Evolutionary conservation across 2,888 invertebrate species (phyloP).

Genomic region (Epicampocera succincta): DNA sequence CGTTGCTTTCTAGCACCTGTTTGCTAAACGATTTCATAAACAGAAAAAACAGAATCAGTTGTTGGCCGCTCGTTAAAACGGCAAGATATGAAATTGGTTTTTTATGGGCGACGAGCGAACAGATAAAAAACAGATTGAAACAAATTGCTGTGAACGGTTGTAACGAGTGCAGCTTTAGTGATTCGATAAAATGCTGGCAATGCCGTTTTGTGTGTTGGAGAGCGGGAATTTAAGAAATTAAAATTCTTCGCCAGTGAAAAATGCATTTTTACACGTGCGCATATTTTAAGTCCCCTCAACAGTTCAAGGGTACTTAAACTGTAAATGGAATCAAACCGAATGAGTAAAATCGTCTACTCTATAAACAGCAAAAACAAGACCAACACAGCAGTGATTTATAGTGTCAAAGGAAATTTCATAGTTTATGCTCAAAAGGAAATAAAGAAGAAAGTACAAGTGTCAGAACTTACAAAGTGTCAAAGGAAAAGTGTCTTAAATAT

Average conservation of each 20-base stretch:
- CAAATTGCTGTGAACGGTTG: not conserved
- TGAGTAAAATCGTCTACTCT: not conserved
- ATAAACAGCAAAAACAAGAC: not conserved
- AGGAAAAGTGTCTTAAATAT: slow-evolving; percentile 53
- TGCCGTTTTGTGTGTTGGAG: slow-evolving; percentile 30
- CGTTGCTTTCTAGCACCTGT: slow-evolving; percentile 43
- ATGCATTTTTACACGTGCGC: slow-evolving; percentile 11
- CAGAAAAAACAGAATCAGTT: slow-evolving; percentile 49
- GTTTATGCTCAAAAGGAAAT: not conserved
- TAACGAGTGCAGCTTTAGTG: not conserved
- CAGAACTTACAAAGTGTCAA: slow-evolving; percentile 5
- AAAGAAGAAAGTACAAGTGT: not conserved
- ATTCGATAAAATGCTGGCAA: slow-evolving; percentile 49
- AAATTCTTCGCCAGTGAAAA: slow-evolving; percentile 55
- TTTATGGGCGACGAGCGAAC: not conserved
- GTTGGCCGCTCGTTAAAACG: slow-evolving; percentile 61
- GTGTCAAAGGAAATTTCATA: slow-evolving; percentile 44
- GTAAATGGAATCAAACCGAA: slow-evolving; percentile 14
- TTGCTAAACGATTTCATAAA: slow-evolving; percentile 29
- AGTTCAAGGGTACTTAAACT: slow-evolving; percentile 33
- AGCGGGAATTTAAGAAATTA: slow-evolving; percentile 53
- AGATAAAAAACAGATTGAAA: not conserved
- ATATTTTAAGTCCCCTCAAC: slow-evolving; percentile 32
- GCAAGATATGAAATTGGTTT: slow-evolving; percentile 31
- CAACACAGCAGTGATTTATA: slow-evolving; percentile 21